A percentile compares a stretch with the other conserved stretches of the same genome.
These are phyloP conservation scores for Caradrina kadenii DNA, from an alignment of 2,888 invertebrate genomes.

Conservation along the genomic window DNA sequence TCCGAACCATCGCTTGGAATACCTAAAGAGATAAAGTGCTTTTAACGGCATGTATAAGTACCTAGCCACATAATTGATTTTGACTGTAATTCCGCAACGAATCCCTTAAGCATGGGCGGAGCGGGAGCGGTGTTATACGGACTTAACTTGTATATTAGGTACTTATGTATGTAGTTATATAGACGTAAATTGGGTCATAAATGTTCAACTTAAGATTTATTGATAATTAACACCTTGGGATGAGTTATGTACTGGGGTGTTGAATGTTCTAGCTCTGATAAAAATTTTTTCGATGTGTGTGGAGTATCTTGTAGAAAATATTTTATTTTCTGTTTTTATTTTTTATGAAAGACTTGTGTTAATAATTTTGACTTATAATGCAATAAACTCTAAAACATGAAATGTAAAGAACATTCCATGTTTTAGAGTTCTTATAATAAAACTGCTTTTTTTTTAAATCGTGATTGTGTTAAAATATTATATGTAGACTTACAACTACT, in stretches of 20 bases:
- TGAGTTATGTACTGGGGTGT: constrained; percentile 36
- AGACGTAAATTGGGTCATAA: constrained; percentile 50
- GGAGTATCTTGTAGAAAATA: too few species aligned
- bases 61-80: constrained; percentile 69
- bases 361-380: too few species aligned
- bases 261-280: constrained; percentile 20
- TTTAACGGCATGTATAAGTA: constrained; percentile 69
- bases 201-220: constrained; percentile 56
- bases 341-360: too few species aligned
- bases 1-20: constrained; percentile 62
- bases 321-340: too few species aligned
- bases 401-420: too few species aligned
- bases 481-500: too few species aligned
- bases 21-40: constrained; percentile 68
- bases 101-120: constrained; percentile 58
- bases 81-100: constrained; percentile 67
- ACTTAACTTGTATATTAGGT: constrained; percentile 40
- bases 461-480: too few species aligned
- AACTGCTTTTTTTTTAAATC: too few species aligned
- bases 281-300: constrained; percentile 4
- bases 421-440: too few species aligned
- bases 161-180: constrained; percentile 33
- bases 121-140: constrained; percentile 56
- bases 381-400: too few species aligned
- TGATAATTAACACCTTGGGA: constrained; percentile 52